These are phyloP conservation scores for Hafferia zeledoni DNA, from an alignment of 2,797 vertebrate species.

Conservation along the genomic window DNA sequence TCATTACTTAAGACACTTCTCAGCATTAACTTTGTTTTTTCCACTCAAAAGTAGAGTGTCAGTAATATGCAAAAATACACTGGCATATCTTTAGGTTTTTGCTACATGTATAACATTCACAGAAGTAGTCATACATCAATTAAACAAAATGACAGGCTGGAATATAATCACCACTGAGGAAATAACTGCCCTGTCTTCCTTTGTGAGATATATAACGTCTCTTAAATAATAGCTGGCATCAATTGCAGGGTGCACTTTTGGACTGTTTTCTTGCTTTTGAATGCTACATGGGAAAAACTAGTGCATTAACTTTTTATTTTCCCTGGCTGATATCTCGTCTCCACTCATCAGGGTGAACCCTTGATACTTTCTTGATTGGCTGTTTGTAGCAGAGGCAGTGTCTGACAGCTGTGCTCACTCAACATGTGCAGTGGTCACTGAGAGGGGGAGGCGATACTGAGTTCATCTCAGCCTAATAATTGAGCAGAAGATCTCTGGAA, in stretches of 20 bases:
- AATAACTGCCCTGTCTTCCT: not conserved
- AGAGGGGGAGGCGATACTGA: too few species aligned
- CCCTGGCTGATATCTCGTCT: not conserved
- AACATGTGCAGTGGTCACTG: not conserved
- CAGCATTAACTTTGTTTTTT: not conserved
- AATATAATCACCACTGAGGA: not conserved
- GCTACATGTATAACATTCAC: not conserved
- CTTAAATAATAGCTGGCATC: not conserved
- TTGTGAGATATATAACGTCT: not conserved
- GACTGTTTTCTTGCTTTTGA: not conserved
- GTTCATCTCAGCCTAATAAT: not conserved
- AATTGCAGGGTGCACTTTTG: not conserved
- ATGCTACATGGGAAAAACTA: not conserved
- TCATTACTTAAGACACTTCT: not conserved
- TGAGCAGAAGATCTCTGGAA: not conserved
- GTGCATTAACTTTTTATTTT: not conserved
- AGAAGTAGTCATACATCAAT: not conserved
- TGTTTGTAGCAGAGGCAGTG: not conserved
- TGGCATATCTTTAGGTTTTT: not conserved
- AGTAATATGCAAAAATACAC: not conserved
- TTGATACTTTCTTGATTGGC: rapidly evolving
- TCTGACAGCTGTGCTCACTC: not conserved
- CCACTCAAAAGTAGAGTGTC: not conserved
- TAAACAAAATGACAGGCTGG: not conserved
- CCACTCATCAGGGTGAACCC: rapidly evolving